Conservation (phyloP, 2,888 invertebrate genomes). For the Stenotaenia linearis region DNA sequence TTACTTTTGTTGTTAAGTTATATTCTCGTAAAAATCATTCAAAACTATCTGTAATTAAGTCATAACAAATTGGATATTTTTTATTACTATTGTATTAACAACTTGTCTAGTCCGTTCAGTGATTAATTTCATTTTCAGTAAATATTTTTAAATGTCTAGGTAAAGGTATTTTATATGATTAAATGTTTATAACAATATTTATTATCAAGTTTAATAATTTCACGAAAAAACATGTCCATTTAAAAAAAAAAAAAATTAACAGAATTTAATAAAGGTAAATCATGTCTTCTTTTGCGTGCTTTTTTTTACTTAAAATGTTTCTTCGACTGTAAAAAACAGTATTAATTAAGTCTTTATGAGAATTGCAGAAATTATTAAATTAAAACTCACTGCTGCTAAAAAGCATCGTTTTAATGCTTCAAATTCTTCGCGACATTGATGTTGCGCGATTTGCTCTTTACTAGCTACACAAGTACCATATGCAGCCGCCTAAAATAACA, state of each 20-base stretch:
- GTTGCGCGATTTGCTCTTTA: neutral
- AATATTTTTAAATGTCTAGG: neutral
- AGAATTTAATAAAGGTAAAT: neutral
- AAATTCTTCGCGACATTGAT: neutral
- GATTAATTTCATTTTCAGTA: neutral
- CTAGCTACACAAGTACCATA: neutral
- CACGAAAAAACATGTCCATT: neutral
- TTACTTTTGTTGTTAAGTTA: neutral
- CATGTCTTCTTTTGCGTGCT: too few relatives aligned
- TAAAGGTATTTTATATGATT: neutral
- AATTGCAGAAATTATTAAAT: too few relatives aligned
- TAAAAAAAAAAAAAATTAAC: neutral
- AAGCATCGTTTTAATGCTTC: neutral
- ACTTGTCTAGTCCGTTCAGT: neutral
- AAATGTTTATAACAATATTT: neutral
- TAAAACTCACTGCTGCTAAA: neutral
- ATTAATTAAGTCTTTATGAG: too few relatives aligned
- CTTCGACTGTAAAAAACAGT: neutral
- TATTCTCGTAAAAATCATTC: neutral
- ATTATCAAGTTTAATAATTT: neutral
- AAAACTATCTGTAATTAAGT: too few relatives aligned
- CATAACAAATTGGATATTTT: neutral
- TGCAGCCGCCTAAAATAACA: neutral
- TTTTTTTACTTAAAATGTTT: neutral
- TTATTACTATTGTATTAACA: neutral